Conservation (phyloP, 2,888 invertebrate genomes). For the Agonopterix alstromeriana region DNA sequence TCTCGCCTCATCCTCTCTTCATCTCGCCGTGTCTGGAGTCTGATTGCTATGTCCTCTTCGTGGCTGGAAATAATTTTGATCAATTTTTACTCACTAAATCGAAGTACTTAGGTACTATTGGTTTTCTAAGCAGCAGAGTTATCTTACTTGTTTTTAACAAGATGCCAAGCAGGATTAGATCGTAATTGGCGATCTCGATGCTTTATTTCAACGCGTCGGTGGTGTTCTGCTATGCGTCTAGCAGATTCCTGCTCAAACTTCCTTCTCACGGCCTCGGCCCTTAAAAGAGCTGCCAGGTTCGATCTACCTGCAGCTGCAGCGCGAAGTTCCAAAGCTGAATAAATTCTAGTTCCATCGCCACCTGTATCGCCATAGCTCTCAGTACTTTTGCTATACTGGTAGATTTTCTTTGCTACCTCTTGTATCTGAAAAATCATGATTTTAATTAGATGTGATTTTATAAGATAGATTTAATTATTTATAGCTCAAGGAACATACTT, state of each 20-base stretch:
- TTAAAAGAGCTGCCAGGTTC: conserved; percentile 81
- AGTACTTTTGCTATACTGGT: conserved; percentile 50
- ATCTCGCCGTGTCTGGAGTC: conserved; percentile 80
- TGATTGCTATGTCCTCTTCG: conserved; percentile 81
- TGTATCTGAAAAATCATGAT: conserved; percentile 41
- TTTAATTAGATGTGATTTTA: background rate
- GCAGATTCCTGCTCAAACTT: conserved; percentile 80
- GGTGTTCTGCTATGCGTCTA: conserved; percentile 75
- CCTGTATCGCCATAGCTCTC: conserved; percentile 31
- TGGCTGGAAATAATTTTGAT: conserved; percentile 47
- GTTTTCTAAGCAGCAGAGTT: conserved; percentile 10
- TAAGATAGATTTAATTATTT: background rate
- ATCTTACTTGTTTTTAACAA: conserved; percentile 75
- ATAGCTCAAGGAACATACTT: conserved; percentile 11
- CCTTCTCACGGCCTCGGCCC: conserved; percentile 78
- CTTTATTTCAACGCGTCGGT: conserved; percentile 74
- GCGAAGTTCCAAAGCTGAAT: conserved; percentile 61
- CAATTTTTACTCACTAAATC: background rate
- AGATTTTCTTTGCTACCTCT: conserved; percentile 53
- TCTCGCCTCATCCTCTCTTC: conserved; percentile 82
- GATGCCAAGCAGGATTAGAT: conserved; percentile 82
- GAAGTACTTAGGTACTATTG: background rate
- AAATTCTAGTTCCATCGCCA: conserved; percentile 52
- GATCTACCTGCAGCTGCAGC: conserved; percentile 62
- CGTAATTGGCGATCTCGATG: conserved; percentile 78